A percentile compares a stretch with the other conserved stretches of the same genome.
phyloP scores from a whole-genome alignment of 2,888 invertebrate genomes.

The Thecophora atra region DNA sequence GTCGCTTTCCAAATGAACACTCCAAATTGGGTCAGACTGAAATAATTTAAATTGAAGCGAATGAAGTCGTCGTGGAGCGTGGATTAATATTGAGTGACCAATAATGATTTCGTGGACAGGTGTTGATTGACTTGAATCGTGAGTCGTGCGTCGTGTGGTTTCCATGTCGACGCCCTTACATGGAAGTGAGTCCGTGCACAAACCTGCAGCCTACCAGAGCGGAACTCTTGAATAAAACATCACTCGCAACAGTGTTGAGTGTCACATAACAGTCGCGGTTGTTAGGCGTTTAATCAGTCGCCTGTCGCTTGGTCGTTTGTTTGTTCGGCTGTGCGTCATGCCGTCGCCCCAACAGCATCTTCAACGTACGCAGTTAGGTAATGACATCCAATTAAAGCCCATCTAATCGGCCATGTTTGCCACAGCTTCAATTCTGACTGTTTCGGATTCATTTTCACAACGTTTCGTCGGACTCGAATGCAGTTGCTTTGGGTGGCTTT shows the following conservation, averaged over 20 bases:
- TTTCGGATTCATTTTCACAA: conserved; percentile 15
- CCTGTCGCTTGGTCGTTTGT: neutral
- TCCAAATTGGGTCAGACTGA: neutral
- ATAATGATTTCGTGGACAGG: neutral
- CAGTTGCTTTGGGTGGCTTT: neutral
- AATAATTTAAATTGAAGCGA: neutral
- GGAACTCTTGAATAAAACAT: conserved; percentile 1
- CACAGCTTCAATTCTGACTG: conserved; percentile 17
- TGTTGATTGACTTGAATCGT: neutral
- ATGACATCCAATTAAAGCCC: conserved; percentile 16
- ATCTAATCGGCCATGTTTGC: neutral
- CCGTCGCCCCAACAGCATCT: neutral
- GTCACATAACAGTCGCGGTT: no score
- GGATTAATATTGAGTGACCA: no score
- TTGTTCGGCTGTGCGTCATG: neutral
- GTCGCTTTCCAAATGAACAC: neutral
- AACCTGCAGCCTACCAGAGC: no score
- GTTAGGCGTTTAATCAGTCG: neutral
- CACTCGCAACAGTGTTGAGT: neutral
- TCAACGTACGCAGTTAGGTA: conserved; percentile 11
- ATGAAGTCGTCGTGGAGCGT: neutral
- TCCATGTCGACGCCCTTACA: no score
- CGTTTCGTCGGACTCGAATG: neutral
- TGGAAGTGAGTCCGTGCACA: no score
- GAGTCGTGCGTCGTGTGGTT: no score